These are phyloP conservation scores for Brachymystax lenok DNA, from an alignment of 2,797 vertebrate genomes.

Conservation along the genomic window DNA sequence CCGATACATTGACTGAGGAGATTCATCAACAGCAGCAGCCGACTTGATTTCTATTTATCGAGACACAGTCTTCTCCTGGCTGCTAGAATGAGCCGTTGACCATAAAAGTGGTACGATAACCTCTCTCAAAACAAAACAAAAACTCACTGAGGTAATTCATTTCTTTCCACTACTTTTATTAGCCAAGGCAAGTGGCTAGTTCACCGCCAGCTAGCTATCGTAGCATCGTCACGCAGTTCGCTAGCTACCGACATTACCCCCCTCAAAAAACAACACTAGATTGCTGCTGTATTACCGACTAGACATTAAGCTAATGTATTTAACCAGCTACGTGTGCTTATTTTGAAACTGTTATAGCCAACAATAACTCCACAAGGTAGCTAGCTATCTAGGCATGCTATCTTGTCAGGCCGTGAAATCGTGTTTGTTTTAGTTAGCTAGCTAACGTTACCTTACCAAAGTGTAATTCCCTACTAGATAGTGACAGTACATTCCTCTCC, in stretches of 20 bases:
- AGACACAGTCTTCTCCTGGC: neutral
- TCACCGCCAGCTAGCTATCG: neutral
- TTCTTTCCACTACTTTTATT: neutral
- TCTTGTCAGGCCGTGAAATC: neutral
- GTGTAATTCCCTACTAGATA: neutral
- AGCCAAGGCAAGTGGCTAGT: slow-evolving; percentile 2
- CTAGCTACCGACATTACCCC: too few species aligned
- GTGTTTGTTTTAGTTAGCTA: neutral
- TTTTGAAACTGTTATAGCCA: neutral
- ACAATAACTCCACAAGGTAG: slow-evolving; percentile 3
- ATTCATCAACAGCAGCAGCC: neutral
- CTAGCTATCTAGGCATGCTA: slow-evolving; percentile 25
- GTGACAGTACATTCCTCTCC: neutral
- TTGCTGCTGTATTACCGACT: neutral
- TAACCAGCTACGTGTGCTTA: neutral
- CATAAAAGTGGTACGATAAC: neutral
- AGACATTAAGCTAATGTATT: neutral
- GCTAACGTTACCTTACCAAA: neutral
- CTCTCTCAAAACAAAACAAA: too few species aligned
- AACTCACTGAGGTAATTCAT: slow-evolving; percentile 12
- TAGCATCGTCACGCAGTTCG: neutral
- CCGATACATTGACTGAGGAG: neutral
- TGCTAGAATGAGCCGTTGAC: neutral
- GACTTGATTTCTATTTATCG: neutral
- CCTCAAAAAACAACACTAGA: neutral